Evolutionary conservation across 1,140 invertebrate species (phyloP), one percentile per base, ranked within the genome.

Genomic region (Neoseiulus cucumeris): DNA sequence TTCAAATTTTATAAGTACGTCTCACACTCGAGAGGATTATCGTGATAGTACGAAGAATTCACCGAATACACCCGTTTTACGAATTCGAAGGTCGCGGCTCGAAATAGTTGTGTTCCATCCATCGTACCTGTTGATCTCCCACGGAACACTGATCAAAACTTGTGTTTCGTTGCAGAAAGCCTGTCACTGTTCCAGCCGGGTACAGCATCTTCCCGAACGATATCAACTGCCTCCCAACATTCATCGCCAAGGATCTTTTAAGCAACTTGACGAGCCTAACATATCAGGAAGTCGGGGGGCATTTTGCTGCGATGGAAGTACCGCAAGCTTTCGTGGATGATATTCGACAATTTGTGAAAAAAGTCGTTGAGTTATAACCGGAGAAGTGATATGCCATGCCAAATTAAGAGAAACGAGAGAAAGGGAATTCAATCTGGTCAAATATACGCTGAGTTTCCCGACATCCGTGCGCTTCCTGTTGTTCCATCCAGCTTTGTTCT

Each of bases 301-400:
- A 93, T 75, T 93, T 92, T 73, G 84, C 85, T 7, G 87, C 86
- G 0, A 80, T 91, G 67, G 85, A 93, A 73, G 79, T 83, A 51
- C 88, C 88, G 0, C 71, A 82, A 70, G 70, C 82, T 7, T 70
- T 91, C 0, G 80, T 84, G 6, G 77, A 82, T 14, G 87, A 91
- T 65, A 25, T 76, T 7, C 71, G 69, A 33, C n/a, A 68, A 18
- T 75, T 75, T 68, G 72, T 76, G 1, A 66, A 42, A 20, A 64
- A 68, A 22, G 65, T 73, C 22, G 65, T 71, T 25, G 69, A 67
- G 4, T 28, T 47, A 14, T 47, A 47, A 4, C 45, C 45, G 4
- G 45, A 47, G 45, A 4, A 14, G 45, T 14, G 18, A 7, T 47
- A 20, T 14, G 7, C 18, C 45, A 7, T 14, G 5, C 18, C 45